Base-by-base conservation (phyloP, 2,888 invertebrate genomes). In the Stegana nigrithorax region DNA sequence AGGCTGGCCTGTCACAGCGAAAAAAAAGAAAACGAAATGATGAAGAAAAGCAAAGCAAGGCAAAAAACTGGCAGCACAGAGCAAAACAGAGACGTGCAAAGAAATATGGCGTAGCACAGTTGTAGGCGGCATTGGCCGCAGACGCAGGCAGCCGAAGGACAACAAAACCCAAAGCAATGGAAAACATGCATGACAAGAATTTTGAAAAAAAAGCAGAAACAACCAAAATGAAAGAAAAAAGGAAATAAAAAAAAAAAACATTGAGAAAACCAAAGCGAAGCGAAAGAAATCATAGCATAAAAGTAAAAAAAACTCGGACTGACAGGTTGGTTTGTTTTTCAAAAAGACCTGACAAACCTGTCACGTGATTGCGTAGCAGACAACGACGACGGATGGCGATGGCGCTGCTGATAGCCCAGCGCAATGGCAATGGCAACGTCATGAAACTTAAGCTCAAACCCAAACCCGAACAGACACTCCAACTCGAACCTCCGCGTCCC, bases 361-460 rank as follows among this genome's bases (percentile, higher is more conserved):
- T 77, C 75, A 77, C 75, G 70, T 77, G 78, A 75, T 75, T 75
- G 73, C 73, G 75, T 72, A 70, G 73, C 75, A 7, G 47, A 42
- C 19, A 39, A 17, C 17, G 32, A 42, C 47, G 57, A 4, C 32
- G 53, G 29, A 14, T 10, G 56, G 12, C 45, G n/a, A n/a, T n/a
- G n/a, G n/a, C n/a, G n/a, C n/a, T n/a, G n/a, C n/a, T 10, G 17
- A 39, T n/a, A 39, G 39, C 14, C 39, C n/a, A 39, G 17, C 39
- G 39, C 39, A 39, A n/a, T 39, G 14, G 17, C 3, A 39, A n/a
- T 39, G 14, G 17, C 3, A 39, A 39, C 14, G 39, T 26, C 39
- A 1, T 5, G n/a, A 39, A 39, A 14, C 2, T 6, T 6, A 39
- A n/a, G 39, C 36, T n/a, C 36, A 36, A 36, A 10, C 8, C 47